These are phyloP conservation scores for Theocolax elegans DNA, from an alignment of 1,140 invertebrate genomes.

Conservation along the genomic window DNA sequence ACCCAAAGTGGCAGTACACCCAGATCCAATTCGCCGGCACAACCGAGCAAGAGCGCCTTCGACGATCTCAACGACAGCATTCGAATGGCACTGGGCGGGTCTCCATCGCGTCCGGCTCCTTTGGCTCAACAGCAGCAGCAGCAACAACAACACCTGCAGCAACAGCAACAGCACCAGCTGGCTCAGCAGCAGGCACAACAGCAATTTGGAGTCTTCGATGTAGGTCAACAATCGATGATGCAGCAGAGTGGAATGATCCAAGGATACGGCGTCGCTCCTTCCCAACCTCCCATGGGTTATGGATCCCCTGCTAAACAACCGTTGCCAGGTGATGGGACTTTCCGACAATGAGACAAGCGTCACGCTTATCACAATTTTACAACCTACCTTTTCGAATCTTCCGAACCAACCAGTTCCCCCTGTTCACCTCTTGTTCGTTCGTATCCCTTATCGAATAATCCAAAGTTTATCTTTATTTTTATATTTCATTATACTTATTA, in stretches of 20 bases:
- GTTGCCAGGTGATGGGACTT: slow-evolving; percentile 66
- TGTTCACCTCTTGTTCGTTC: no score
- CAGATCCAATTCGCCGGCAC: slow-evolving; percentile 62
- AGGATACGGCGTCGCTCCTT: slow-evolving; percentile 55
- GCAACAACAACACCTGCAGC: slow-evolving; percentile 56
- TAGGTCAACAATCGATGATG: slow-evolving; percentile 42
- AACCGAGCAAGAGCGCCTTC: slow-evolving; percentile 71
- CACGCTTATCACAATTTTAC: slow-evolving; percentile 42
- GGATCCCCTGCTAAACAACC: slow-evolving; percentile 73
- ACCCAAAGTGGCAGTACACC: slow-evolving; percentile 65
- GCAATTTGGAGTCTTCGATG: slow-evolving; percentile 54
- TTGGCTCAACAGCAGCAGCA: slow-evolving; percentile 61
- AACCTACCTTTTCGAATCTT: slow-evolving; percentile 16
- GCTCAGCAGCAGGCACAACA: slow-evolving; percentile 56
- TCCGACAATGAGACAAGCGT: slow-evolving; percentile 40
- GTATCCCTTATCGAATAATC: no score
- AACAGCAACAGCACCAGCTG: slow-evolving; percentile 44
- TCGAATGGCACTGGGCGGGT: slow-evolving; percentile 74
- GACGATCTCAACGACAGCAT: slow-evolving; percentile 80
- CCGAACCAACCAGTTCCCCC: no score
- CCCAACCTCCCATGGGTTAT: slow-evolving; percentile 66
- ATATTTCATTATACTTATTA: not conserved
- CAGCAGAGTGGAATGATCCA: slow-evolving; percentile 49
- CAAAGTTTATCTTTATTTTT: not conserved
- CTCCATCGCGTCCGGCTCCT: slow-evolving; percentile 67